Evolutionary conservation across 2,888 invertebrate genomes (phyloP), one percentile per base, ranked within the genome.

Genomic region (Dorcus hopei): DNA sequence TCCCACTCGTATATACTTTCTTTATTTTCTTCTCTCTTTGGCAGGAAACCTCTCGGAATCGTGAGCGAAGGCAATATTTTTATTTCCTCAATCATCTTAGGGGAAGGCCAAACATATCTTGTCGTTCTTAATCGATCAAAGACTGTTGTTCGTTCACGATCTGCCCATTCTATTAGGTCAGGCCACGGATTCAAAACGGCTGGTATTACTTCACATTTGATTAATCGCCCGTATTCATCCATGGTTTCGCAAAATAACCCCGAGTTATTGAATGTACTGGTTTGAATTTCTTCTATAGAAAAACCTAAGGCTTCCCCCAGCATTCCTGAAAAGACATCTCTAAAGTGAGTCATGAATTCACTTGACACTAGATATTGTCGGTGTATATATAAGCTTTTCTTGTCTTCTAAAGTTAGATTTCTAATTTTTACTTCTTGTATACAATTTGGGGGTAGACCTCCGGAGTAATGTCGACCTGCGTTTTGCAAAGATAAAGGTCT

Each of bases 1-100:
- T 87, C 87, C 93, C 93, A 93, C 74, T 93, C 90, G 16, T 91
- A 77, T 58, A 85, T 83, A 26, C 85, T 82, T 38, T 85, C 82
- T 0, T 82, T 79, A 73, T 88, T 89, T 14, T 77, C 74, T 2
- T 84, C 83, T 54, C 83, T 80, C 69, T 87, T 87, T 4, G 85
- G 83, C 48, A 85, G 80, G 73, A 84, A 88, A 6, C 90, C 89
- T 61, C 87, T 79, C 0, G 93, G 92, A 9, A 90, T 82, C 26
- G 90, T 77, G 62, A 88, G 83, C 67, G 88, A 90, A 2, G 89
- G 88, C 52, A 86, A 83, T 3, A 83, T 82, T 54, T 82, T 82
- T 2, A 90, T 82, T 69, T 87, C 86, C 33, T 83, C 82, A 0
- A 90, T 81, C 84, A 89, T 87, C 52, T 82, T 79, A 48, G 81